These are phyloP conservation scores for Intellagama lesueurii DNA, from an alignment of 2,797 vertebrate genomes.

Conservation along the genomic window DNA sequence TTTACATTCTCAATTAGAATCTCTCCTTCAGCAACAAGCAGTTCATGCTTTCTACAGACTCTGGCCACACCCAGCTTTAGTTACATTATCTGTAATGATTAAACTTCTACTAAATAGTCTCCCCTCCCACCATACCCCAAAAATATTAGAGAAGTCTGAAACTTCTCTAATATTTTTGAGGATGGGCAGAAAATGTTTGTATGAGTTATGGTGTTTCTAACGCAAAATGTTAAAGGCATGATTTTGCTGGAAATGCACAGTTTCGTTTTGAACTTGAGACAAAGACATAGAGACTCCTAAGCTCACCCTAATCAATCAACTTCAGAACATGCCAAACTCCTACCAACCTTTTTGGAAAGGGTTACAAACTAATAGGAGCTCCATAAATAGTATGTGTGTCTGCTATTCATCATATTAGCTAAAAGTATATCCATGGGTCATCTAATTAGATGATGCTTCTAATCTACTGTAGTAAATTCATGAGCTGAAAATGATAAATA, in stretches of 20 bases:
- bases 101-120: too few species aligned
- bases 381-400: not conserved
- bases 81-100: too few species aligned
- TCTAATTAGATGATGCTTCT: not conserved
- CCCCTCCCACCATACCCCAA: too few species aligned
- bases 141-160: too few species aligned
- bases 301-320: constrained; percentile 6
- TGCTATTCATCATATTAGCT: constrained; percentile 8
- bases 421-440: not conserved
- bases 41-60: too few species aligned
- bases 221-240: not conserved
- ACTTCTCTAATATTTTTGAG: not conserved
- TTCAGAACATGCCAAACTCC: constrained; percentile 15
- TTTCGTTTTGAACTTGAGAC: not conserved
- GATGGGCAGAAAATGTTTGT: not conserved
- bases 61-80: too few species aligned
- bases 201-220: constrained; percentile 8
- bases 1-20: too few species aligned
- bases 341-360: constrained; percentile 17
- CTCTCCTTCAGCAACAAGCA: too few species aligned
- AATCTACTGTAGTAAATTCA: not conserved
- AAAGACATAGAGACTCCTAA: not conserved
- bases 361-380: not conserved
- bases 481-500: constrained; percentile 17
- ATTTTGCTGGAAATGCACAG: not conserved